Base-by-base conservation (phyloP, 2,113 vertebrate genomes). In the Ibidorhyncha struthersii region DNA sequence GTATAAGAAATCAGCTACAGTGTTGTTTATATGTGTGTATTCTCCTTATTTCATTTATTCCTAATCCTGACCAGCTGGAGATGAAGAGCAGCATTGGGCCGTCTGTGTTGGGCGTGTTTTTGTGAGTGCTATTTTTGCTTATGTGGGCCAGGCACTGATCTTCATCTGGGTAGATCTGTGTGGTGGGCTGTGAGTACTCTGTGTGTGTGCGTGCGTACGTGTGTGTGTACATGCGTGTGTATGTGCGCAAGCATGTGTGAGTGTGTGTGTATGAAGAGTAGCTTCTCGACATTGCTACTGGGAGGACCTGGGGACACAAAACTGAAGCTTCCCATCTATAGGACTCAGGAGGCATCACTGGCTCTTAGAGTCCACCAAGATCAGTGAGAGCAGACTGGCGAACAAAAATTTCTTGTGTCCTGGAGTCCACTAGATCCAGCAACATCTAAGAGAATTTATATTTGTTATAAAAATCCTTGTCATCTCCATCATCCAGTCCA, bases 201-300 rank as follows among this genome's bases (percentile, higher is more conserved):
- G 1, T 55, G 9, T 20, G 8, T n/a, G 30, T 52, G 55, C 8
- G 26, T 4, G 26, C 7, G 4, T 1, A 19, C 18, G 30, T 45
- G 55, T 10, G 26, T 4, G 26, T 8, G 4, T 1, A 45, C 45
- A 45, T 45, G 45, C 17, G 45, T 9, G 45, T 45, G 8, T 18
- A 18, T 6, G 7, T 34, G 32, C 3, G 2, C 14, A 50, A 36
- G 29, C 1, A 0, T 13, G 8, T 13, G 38, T 13, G 38, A 15
- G 11, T 23, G 27, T 36, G 25, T 0, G 0, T 2, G 1, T 15
- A 20, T 23, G 41, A n/a, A 56, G 9, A 90, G 17, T 2, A 71
- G 6, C 36, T 62, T 41, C 62, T 41, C 29, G 47, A 1, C 7
- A 17, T n/a, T 65, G 22, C 9, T 66, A 1, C 7, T 5, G 3